These are phyloP conservation scores for Murina feae DNA, from an alignment of 2,113 vertebrate species.

Conservation along the genomic window DNA sequence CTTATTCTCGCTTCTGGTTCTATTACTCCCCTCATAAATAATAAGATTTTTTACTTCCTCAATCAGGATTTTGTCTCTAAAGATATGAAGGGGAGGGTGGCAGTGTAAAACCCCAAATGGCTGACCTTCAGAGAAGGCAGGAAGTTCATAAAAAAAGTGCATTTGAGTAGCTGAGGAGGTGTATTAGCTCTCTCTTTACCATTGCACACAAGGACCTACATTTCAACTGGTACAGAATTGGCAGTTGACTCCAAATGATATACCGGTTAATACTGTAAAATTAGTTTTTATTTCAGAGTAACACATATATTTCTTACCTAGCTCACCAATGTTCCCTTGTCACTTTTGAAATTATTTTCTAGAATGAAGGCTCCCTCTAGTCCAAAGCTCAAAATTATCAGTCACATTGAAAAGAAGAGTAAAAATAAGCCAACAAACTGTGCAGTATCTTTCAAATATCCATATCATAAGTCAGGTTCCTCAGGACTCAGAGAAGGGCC, in stretches of 20 bases:
- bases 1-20: not conserved
- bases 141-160: not conserved
- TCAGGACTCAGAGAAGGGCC: not conserved
- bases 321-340: not conserved
- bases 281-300: constrained; percentile 25
- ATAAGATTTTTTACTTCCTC: not conserved
- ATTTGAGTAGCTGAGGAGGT: not conserved
- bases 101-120: not conserved
- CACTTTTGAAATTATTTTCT: constrained; percentile 14
- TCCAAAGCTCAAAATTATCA: constrained; percentile 31
- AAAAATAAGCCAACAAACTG: not conserved
- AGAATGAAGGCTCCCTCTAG: not conserved
- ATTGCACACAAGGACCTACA: not conserved
- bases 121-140: not conserved
- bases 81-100: not conserved
- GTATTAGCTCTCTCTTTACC: not conserved
- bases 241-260: not conserved
- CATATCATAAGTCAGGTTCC: not conserved
- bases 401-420: not conserved
- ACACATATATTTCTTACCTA: not conserved
- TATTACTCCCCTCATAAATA: not conserved
- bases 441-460: not conserved
- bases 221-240: not conserved
- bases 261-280: constrained; percentile 11
- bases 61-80: not conserved